Base-by-base conservation (phyloP, 2,888 invertebrate genomes). In the Macrosoma leucophasiata region DNA sequence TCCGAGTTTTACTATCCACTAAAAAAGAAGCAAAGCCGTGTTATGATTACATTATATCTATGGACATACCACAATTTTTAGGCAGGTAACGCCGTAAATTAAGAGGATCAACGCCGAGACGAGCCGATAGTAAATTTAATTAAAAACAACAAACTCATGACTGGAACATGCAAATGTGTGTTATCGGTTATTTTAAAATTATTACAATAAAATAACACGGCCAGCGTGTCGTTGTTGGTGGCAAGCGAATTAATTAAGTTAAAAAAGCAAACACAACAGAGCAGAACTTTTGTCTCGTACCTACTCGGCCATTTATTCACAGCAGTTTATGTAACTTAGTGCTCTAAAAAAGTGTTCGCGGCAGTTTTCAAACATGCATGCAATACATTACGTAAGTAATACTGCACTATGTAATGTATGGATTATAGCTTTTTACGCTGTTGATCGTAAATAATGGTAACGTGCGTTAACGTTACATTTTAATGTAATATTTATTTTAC, bases 1-100 rank as follows among this genome's bases (percentile, higher is more conserved):
- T 74, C 73, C 75, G 56, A 74, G 55, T 73, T 77, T 77, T 75
- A 74, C 67, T 64, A 55, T 53, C 56, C 50, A 60, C 52, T 73
- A 72, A 74, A 75, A 70, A 64, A 62, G 43, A 50, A 46, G 47
- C 44, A 51, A 53, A 53, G 44, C 48, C 49, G 41, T 62, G 54
- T 53, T 55, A 60, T 58, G 58, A 61, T 62, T 59, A 58, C 57
- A 62, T 59, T 60, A 62, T 47, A 43, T 37, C 19, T 32, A 29
- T 15, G 29, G 23, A 26, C 19, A 22, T 34, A 21, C 17, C 13
- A 13, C 27, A 38, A 29, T 26, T 35, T 27, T 26, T 26, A 27
- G 26, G 21, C n/a, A 17, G 18, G 9, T 10, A 26, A 27, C 11
- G 6, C 14, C 14, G 19, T 18, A 23, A 36, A 30, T 13, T 14